A percentile compares a stretch with the other conserved stretches of the same genome.
phyloP scores from a whole-genome alignment of 2,888 invertebrate genomes.

The Campaea margaritaria region DNA sequence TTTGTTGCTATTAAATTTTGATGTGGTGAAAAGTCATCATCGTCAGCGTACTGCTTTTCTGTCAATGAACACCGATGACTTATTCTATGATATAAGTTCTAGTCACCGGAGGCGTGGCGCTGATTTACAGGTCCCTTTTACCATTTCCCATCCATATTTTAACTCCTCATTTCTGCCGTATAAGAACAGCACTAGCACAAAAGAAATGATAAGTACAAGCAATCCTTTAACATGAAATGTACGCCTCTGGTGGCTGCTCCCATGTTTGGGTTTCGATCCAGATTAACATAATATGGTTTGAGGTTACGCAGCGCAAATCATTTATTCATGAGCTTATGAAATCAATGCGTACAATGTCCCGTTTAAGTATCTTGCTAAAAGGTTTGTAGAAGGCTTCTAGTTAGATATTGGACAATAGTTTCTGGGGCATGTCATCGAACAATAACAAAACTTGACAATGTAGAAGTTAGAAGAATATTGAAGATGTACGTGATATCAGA shows the following conservation, averaged over 20 bases:
- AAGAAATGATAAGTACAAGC: not conserved
- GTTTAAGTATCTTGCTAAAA: slow-evolving; percentile 20
- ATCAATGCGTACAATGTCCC: slow-evolving; percentile 25
- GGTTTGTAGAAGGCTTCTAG: slow-evolving; percentile 5
- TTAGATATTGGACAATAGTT: no score
- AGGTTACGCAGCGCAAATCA: slow-evolving; percentile 31
- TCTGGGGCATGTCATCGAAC: no score
- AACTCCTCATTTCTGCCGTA: not conserved
- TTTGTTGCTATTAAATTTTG: no score
- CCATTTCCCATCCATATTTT: not conserved
- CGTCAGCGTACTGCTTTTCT: no score
- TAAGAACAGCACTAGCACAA: slow-evolving; percentile 1
- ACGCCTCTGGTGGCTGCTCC: slow-evolving; percentile 22
- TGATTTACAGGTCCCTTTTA: not conserved
- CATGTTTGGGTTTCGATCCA: slow-evolving; percentile 36
- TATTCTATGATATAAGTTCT: no score
- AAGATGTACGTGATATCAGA: no score
- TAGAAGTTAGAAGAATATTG: no score
- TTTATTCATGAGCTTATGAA: slow-evolving; percentile 41
- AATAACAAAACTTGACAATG: no score
- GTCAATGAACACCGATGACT: no score
- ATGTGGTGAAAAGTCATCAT: no score
- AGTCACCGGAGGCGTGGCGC: no score
- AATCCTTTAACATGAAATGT: slow-evolving; percentile 21
- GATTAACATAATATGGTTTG: slow-evolving; percentile 34